A percentile compares a stretch with the other conserved stretches of the same genome.
These are phyloP conservation scores for Flexamia atlantica DNA, from an alignment of 2,888 invertebrate species.

Conservation along the genomic window DNA sequence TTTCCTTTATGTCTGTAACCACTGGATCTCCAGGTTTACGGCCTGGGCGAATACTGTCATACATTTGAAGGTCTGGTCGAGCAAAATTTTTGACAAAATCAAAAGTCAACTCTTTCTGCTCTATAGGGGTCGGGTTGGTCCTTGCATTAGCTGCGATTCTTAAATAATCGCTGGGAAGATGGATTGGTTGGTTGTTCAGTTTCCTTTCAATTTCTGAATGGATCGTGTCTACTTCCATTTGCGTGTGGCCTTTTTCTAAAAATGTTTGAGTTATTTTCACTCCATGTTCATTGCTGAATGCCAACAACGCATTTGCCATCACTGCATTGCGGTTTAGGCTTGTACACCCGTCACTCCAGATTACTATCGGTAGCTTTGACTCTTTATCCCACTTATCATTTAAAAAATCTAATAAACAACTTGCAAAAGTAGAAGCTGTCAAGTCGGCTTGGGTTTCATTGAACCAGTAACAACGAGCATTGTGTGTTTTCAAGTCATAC, in stretches of 20 bases:
- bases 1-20: conserved; percentile 72
- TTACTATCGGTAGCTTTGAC: conserved; percentile 66
- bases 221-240: conserved; percentile 73
- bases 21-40: conserved; percentile 71
- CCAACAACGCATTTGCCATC: conserved; percentile 71
- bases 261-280: conserved; percentile 70
- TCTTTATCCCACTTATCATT: conserved; percentile 51
- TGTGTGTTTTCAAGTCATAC: not conserved
- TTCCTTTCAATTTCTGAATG: conserved; percentile 73
- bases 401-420: conserved; percentile 66
- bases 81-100: conserved; percentile 63
- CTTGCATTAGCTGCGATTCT: conserved; percentile 58
- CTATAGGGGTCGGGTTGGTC: conserved; percentile 67
- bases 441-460: conserved; percentile 41
- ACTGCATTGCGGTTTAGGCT: conserved; percentile 70
- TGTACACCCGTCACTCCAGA: conserved; percentile 71
- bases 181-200: conserved; percentile 70
- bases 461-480: conserved; percentile 46
- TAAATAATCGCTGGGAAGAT: conserved; percentile 68
- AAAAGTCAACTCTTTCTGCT: conserved; percentile 59
- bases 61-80: conserved; percentile 68
- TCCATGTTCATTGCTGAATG: too few relatives aligned
- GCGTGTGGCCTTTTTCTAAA: conserved; percentile 71
- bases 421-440: conserved; percentile 67
- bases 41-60: conserved; percentile 72